Evolutionary conservation across 2,113 vertebrate species (phyloP).

Genomic region (Albula goreensis): DNA sequence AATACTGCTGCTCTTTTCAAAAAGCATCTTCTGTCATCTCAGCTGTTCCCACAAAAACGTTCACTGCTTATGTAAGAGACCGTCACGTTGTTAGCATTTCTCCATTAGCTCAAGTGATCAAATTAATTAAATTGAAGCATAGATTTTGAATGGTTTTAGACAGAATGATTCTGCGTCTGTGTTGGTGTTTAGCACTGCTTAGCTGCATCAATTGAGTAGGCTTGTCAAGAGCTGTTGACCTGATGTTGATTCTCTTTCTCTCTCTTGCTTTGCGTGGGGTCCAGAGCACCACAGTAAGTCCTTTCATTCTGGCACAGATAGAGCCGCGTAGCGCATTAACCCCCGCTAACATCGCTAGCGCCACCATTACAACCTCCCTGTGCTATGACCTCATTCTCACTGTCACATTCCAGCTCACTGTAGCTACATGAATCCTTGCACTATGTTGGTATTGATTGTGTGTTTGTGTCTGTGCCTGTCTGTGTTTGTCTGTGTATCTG

Average conservation of each 20-base stretch:
- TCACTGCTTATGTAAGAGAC: too few species aligned
- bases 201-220: background rate
- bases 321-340: conserved; percentile 37
- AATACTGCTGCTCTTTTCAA: too few species aligned
- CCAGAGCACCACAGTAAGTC: conserved; percentile 78
- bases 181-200: background rate
- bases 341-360: conserved; percentile 44
- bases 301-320: conserved; percentile 50
- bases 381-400: background rate
- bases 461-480: background rate
- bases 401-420: background rate
- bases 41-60: too few species aligned
- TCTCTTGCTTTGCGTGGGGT: conserved; percentile 62
- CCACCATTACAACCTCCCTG: background rate
- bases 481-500: too few species aligned
- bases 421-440: background rate
- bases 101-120: too few species aligned
- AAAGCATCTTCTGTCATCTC: too few species aligned
- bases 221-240: conserved; percentile 38
- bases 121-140: too few species aligned
- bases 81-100: too few species aligned
- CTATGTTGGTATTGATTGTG: background rate
- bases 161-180: too few species aligned
- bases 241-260: conserved; percentile 53
- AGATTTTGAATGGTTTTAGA: too few species aligned